A percentile compares a stretch with the other conserved stretches of the same genome.
phyloP scores from a whole-genome alignment of 2,888 invertebrate genomes.

The Furcula furcula region DNA sequence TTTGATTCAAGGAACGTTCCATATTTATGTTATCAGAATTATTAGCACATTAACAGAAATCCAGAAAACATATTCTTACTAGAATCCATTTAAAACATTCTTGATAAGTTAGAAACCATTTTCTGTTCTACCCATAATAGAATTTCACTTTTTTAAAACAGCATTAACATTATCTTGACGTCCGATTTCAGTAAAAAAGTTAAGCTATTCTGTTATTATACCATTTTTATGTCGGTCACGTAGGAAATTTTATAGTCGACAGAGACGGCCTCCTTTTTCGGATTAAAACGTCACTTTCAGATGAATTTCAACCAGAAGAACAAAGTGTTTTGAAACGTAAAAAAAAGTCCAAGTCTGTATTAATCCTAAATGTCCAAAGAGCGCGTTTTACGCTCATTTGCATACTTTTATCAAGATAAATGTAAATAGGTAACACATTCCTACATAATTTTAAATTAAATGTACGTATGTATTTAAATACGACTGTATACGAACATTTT shows the following conservation, averaged over 20 bases:
- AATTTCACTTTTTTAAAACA: background rate
- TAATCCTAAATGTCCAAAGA: background rate
- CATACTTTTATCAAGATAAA: background rate
- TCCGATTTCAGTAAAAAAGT: conserved; percentile 4
- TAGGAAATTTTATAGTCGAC: conserved; percentile 56
- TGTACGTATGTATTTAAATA: too few species aligned
- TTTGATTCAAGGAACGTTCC: too few species aligned
- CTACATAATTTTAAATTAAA: too few species aligned
- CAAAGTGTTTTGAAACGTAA: conserved; percentile 21
- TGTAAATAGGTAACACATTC: too few species aligned
- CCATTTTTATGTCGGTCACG: conserved; percentile 65
- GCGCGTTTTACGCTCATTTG: background rate
- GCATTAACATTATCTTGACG: background rate
- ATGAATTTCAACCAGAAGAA: conserved; percentile 53
- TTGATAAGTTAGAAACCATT: background rate
- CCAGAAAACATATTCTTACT: too few species aligned
- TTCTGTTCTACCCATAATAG: background rate
- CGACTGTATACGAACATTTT: too few species aligned
- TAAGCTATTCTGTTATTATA: conserved; percentile 25
- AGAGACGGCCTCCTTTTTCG: conserved; percentile 46
- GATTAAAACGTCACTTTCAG: conserved; percentile 73
- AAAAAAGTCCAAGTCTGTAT: background rate
- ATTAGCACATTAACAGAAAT: too few species aligned
- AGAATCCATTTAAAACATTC: background rate
- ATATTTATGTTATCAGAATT: too few species aligned